These are phyloP conservation scores for Heliconius aoede DNA, from an alignment of 2,888 invertebrate genomes.

Conservation along the genomic window DNA sequence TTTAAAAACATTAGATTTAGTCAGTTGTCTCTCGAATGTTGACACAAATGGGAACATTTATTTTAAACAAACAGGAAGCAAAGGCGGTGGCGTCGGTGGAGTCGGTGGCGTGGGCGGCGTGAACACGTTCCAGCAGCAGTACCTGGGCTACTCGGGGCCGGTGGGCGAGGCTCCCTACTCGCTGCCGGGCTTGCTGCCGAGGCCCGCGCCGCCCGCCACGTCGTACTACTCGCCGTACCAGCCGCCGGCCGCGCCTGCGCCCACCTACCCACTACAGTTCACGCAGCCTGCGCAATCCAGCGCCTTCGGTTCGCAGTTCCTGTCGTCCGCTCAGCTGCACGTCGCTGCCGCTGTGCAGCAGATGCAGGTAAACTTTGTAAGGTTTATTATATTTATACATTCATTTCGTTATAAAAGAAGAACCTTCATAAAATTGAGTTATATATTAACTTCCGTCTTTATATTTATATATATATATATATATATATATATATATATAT, in stretches of 20 bases:
- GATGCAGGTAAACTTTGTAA: constrained; percentile 68
- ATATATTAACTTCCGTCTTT: background rate
- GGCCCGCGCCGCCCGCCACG: constrained; percentile 76
- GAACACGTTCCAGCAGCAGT: constrained; percentile 80
- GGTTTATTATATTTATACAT: background rate
- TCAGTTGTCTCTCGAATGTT: background rate
- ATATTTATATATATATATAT: too few relatives aligned
- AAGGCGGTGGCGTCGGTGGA: constrained; percentile 72
- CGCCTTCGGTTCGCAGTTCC: constrained; percentile 77
- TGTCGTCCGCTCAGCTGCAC: constrained; percentile 73
- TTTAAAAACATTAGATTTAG: background rate
- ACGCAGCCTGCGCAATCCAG: constrained; percentile 84
- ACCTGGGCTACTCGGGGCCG: constrained; percentile 76
- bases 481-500: too few relatives aligned
- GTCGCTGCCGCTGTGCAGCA: constrained; percentile 77
- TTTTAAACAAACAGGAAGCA: constrained; percentile 48
- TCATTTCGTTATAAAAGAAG: background rate
- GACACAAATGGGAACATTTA: background rate
- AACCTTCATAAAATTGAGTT: background rate
- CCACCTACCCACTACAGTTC: constrained; percentile 85
- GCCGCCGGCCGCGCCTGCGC: constrained; percentile 82
- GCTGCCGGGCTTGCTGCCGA: constrained; percentile 74
- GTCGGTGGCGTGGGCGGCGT: constrained; percentile 76
- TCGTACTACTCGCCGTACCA: constrained; percentile 81
- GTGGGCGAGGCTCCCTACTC: constrained; percentile 78